Evolutionary conservation across 2,113 vertebrate species (phyloP).

Genomic region (Cyphomyrus discorhynchus): DNA sequence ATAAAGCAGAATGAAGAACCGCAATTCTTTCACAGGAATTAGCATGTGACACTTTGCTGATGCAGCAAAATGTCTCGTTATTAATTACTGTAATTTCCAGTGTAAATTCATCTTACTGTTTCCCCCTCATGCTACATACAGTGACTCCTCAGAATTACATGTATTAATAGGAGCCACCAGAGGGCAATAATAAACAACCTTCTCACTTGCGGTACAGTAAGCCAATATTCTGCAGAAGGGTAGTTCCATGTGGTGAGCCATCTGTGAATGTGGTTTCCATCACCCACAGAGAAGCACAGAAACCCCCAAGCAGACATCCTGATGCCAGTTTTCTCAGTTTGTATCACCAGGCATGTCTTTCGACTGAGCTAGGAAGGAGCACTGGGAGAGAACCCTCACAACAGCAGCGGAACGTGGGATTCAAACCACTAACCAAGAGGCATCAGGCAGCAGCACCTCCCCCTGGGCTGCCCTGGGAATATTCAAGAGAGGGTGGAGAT

Average conservation of each 20-base stretch:
- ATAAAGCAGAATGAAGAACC: neutral
- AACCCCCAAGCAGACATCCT: neutral
- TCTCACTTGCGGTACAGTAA: neutral
- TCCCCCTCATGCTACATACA: neutral
- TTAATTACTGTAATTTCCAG: neutral
- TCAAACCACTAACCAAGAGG: neutral
- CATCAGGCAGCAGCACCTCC: neutral
- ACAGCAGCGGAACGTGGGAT: neutral
- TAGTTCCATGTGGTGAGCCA: neutral
- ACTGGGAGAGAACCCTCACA: neutral
- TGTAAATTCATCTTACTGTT: neutral
- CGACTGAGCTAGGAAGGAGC: neutral
- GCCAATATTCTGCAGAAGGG: neutral
- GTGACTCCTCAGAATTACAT: neutral
- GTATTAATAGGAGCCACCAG: neutral
- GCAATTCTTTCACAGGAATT: neutral
- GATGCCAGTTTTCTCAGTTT: neutral
- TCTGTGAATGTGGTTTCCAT: neutral
- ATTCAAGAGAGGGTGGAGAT: neutral
- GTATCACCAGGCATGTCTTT: neutral
- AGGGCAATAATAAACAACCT: neutral
- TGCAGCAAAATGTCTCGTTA: neutral
- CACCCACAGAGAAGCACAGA: neutral
- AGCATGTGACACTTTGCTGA: neutral
- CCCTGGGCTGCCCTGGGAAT: neutral